Conservation (phyloP, 2,888 invertebrate species). For the Acanthosepion lycidas region DNA sequence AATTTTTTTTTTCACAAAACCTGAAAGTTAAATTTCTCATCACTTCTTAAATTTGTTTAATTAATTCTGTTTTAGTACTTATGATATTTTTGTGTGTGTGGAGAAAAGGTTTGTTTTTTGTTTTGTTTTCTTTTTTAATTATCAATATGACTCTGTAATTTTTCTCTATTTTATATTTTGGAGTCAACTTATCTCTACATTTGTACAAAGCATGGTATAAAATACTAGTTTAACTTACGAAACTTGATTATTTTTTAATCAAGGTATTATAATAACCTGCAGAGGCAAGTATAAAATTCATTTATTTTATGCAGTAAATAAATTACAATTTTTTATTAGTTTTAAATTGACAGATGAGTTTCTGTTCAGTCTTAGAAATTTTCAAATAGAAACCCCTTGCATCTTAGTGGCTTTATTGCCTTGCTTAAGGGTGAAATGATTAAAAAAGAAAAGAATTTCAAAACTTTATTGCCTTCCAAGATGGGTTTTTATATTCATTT, state of each 20-base stretch:
- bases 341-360: background rate
- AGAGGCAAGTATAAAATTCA: background rate
- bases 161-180: background rate
- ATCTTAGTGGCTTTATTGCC: no score
- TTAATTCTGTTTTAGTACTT: background rate
- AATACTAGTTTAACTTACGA: background rate
- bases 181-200: background rate
- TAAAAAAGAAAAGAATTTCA: background rate
- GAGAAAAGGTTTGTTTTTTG: no score
- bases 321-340: background rate
- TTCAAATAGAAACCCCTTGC: no score
- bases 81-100: no score
- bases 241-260: background rate
- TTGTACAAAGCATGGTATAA: conserved; percentile 21
- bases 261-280: background rate
- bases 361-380: background rate
- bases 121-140: background rate
- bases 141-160: background rate
- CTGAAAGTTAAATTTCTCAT: background rate
- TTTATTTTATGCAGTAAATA: background rate
- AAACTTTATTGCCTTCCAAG: background rate
- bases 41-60: background rate
- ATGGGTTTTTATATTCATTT: background rate
- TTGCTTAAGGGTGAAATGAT: background rate
- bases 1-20: background rate